phyloP scores from a whole-genome alignment of 2,797 vertebrate genomes.

The Hypotaenidia okinawae region DNA sequence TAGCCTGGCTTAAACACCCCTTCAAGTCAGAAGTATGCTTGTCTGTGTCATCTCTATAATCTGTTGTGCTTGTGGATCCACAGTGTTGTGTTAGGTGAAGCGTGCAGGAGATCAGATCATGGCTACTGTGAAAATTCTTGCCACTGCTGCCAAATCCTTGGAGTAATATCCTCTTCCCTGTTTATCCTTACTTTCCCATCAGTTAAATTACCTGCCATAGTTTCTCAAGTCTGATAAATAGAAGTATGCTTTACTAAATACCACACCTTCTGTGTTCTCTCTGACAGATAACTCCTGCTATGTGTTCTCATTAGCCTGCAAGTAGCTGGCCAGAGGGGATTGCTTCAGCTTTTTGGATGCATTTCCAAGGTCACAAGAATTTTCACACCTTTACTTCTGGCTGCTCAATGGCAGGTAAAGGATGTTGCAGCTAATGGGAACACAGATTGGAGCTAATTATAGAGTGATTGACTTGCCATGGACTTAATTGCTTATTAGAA shows the following conservation, averaged over 20 bases:
- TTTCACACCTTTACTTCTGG: slow-evolving; percentile 14
- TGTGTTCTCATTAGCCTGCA: not conserved
- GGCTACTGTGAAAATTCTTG: too few relatives aligned
- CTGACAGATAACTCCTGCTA: not conserved
- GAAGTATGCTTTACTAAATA: not conserved
- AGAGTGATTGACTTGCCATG: slow-evolving; percentile 6
- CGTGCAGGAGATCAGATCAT: too few relatives aligned
- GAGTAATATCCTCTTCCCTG: too few relatives aligned
- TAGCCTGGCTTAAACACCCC: too few relatives aligned
- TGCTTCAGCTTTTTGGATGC: not conserved
- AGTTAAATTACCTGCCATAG: not conserved
- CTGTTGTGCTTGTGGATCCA: too few relatives aligned
- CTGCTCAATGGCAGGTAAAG: slow-evolving; percentile 17
- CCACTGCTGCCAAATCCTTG: too few relatives aligned
- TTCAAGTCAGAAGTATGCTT: too few relatives aligned
- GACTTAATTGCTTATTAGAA: slow-evolving; percentile 32
- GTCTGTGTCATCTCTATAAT: too few relatives aligned
- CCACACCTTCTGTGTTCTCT: not conserved
- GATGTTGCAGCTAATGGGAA: slow-evolving; percentile 9
- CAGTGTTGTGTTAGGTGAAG: too few relatives aligned
- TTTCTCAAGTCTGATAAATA: not conserved
- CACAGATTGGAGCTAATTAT: slow-evolving; percentile 35
- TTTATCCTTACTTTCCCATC: not conserved
- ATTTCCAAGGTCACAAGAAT: slow-evolving; percentile 1
- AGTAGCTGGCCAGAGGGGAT: not conserved